These are phyloP conservation scores for Pteronotus mesoamericanus DNA, from an alignment of 2,797 vertebrate species.

Conservation along the genomic window DNA sequence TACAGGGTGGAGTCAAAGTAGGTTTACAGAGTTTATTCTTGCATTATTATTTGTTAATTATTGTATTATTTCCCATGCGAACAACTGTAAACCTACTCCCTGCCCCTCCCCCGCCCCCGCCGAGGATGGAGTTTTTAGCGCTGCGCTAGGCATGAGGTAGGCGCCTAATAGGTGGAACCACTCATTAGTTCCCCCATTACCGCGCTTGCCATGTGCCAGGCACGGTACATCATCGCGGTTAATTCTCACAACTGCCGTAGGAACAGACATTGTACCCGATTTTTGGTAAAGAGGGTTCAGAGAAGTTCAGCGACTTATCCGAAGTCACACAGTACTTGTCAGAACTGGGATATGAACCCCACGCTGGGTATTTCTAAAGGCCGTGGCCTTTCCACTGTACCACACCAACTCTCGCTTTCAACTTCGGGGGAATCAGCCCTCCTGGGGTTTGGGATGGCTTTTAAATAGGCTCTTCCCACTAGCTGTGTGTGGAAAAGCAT, in stretches of 20 bases:
- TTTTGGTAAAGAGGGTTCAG: background rate
- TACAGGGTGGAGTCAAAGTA: background rate
- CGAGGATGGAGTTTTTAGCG: background rate
- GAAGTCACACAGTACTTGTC: background rate
- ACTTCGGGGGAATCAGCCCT: background rate
- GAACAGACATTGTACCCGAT: background rate
- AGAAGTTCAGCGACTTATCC: background rate
- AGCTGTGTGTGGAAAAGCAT: background rate
- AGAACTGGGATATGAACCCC: background rate
- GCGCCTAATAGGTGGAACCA: background rate
- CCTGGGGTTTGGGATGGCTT: background rate
- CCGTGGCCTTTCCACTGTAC: background rate
- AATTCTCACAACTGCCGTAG: background rate
- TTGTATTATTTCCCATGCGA: too few relatives aligned
- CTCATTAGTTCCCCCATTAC: background rate
- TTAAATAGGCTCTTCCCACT: background rate
- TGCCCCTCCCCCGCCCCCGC: too few relatives aligned
- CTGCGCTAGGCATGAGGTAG: background rate
- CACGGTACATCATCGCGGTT: rapidly evolving
- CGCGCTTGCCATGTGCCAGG: background rate
- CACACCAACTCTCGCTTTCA: background rate
- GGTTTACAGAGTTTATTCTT: background rate
- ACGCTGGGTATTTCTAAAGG: background rate
- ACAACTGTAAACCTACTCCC: too few relatives aligned
- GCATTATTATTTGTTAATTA: too few relatives aligned